Conservation (phyloP, 1,140 invertebrate genomes). For the Paraescarpia echinospica region DNA sequence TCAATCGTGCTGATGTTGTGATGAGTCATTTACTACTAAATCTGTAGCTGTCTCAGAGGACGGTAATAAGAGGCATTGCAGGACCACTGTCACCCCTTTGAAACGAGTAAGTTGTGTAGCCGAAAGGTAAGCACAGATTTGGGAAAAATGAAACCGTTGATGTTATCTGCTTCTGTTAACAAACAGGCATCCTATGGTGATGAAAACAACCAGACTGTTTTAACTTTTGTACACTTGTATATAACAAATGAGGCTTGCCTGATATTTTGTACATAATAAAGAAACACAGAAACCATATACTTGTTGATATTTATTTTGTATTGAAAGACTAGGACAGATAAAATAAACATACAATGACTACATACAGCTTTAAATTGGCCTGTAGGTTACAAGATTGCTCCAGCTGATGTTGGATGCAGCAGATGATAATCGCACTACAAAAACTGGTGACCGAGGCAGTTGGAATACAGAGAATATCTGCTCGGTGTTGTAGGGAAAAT, state of each 20-base stretch:
- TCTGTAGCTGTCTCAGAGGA: not conserved
- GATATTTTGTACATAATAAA: constrained; percentile 7
- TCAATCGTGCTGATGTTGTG: no score
- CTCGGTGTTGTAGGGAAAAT: no score
- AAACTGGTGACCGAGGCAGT: no score
- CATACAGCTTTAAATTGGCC: not conserved
- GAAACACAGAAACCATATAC: not conserved
- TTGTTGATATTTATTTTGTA: not conserved
- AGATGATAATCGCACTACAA: no score
- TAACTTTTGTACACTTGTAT: constrained; percentile 4
- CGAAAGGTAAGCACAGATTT: not conserved
- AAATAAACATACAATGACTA: not conserved
- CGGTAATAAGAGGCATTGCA: not conserved
- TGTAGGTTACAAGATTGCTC: not conserved
- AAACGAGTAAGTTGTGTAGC: not conserved
- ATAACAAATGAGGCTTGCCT: not conserved
- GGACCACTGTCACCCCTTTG: not conserved
- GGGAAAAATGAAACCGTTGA: not conserved
- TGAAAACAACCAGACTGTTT: not conserved
- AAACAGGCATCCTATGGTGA: not conserved
- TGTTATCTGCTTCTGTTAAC: not conserved
- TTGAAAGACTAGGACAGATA: no score
- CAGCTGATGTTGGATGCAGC: not conserved
- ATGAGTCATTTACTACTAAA: not conserved
- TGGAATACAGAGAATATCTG: no score